Base-by-base conservation (phyloP, 1,140 invertebrate species). In the Asbolus verrucosus region DNA sequence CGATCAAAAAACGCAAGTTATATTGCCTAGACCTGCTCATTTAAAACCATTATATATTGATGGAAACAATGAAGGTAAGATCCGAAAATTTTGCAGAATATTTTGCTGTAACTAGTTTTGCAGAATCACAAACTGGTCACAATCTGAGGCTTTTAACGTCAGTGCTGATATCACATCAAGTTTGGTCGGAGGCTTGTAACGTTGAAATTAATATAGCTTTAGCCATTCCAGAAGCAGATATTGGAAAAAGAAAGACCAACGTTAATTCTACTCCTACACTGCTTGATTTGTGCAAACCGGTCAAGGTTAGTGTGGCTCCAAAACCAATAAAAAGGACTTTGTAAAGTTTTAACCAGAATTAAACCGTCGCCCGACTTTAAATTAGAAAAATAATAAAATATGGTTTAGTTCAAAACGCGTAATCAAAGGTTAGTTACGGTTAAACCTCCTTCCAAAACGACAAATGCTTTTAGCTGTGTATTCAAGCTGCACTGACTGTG, bases 151-250 rank as follows among this genome's bases (percentile, higher is more conserved):
- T 98, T 6, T 83, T 93, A 15, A 95, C 94, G 0, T 93, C 91
- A 9, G 91, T 97, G 4, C 82, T 97, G 14, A 84, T 98, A 1
- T 97, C 95, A 0, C 95, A 97, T 82, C 91, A 92, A 73, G 91
- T 94, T 3, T 94, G 93, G 93, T 93, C 92, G 66, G 94, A 96
- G 81, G 89, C 93, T 6, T 95, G 93, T 70, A 91, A 92, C 63
- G 90, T 96, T n/a, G 93, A 95, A 78, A 88, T 96, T 60, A 91
- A 90, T 1, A 84, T 96, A 9, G 94, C 93, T 11, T 80, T 96
- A 19, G 89, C 93, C 13, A 89, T 95, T 9, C 87, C 89, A 3
- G 91, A 92, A 27, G 85, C 87, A 66, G 73, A 85, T 73, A 76
- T 83, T 75, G 81, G 81, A 11, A 83, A 87, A 36, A 84, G 87